Percentiles rank a stretch among this genome's conserved stretches.
phyloP scores from a whole-genome alignment of 2,797 vertebrate genomes.

The Liasis olivaceus region DNA sequence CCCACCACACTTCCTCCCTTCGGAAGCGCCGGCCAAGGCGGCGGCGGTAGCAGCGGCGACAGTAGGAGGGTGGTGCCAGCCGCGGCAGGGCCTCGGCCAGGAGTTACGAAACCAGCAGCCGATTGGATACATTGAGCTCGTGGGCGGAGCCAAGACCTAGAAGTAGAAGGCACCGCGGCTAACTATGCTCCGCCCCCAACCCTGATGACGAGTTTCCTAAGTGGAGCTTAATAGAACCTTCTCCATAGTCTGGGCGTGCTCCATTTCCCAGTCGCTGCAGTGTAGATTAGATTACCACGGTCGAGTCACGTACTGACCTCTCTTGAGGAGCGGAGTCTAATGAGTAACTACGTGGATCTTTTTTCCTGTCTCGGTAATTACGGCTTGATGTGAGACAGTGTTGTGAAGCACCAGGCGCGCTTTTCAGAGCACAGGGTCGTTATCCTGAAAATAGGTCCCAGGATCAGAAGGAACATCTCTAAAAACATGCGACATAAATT shows the following conservation, averaged over 20 bases:
- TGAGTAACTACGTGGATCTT: too few species aligned
- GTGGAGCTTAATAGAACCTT: neutral
- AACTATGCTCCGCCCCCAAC: neutral
- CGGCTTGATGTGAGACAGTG: neutral
- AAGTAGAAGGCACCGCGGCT: too few species aligned
- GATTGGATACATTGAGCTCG: conserved; percentile 23
- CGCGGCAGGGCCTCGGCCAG: conserved; percentile 16
- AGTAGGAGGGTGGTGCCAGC: conserved; percentile 35
- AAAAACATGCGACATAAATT: neutral
- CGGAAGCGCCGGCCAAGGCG: conserved; percentile 21
- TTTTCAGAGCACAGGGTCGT: neutral
- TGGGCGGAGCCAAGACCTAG: neutral
- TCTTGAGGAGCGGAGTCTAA: neutral
- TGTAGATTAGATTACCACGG: neutral
- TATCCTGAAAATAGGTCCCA: neutral
- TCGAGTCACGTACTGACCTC: neutral
- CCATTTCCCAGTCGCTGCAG: neutral
- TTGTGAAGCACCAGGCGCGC: too few species aligned
- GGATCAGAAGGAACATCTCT: neutral
- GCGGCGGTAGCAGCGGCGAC: neutral
- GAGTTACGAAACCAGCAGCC: neutral
- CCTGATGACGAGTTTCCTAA: neutral
- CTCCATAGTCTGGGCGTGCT: neutral
- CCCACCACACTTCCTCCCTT: conserved; percentile 48
- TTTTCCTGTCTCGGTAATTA: neutral